Conservation (phyloP, 2,797 vertebrate species). For the Dermochelys coriacea region DNA sequence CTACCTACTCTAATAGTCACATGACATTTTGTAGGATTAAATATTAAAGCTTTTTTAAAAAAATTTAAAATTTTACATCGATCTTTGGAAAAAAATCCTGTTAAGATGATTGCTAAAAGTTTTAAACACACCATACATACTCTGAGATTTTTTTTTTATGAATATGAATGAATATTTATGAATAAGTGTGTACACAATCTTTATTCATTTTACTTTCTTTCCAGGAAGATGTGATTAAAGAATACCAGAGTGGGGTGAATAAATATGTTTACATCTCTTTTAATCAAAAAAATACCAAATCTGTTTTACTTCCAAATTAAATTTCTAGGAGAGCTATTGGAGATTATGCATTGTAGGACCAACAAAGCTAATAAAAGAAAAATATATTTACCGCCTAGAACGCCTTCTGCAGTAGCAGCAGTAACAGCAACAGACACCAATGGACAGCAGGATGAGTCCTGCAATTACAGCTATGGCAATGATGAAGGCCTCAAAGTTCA, state of each 20-base stretch:
- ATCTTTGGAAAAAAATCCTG: neutral
- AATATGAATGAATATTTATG: too few species aligned
- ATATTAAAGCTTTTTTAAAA: neutral
- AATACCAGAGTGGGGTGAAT: neutral
- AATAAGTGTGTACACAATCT: neutral
- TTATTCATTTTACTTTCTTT: neutral
- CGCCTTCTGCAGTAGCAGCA: constrained; percentile 82
- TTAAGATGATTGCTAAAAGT: neutral
- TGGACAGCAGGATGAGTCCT: constrained; percentile 81
- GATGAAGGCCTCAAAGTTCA: constrained; percentile 91
- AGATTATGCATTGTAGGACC: neutral
- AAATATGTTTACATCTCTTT: neutral
- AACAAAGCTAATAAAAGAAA: neutral
- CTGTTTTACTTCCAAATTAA: neutral
- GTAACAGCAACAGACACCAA: constrained; percentile 87
- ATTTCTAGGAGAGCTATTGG: neutral
- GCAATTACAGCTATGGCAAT: constrained; percentile 85
- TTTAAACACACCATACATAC: neutral
- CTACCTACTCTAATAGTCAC: neutral
- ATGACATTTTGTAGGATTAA: neutral
- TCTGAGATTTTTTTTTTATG: neutral
- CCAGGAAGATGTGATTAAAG: neutral
- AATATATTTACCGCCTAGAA: constrained; percentile 77
- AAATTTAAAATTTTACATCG: neutral
- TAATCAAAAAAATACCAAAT: neutral